Percentiles rank a stretch among this genome's conserved stretches.
Conservation (phyloP, 2,113 vertebrate species). For the Strix uralensis region DNA sequence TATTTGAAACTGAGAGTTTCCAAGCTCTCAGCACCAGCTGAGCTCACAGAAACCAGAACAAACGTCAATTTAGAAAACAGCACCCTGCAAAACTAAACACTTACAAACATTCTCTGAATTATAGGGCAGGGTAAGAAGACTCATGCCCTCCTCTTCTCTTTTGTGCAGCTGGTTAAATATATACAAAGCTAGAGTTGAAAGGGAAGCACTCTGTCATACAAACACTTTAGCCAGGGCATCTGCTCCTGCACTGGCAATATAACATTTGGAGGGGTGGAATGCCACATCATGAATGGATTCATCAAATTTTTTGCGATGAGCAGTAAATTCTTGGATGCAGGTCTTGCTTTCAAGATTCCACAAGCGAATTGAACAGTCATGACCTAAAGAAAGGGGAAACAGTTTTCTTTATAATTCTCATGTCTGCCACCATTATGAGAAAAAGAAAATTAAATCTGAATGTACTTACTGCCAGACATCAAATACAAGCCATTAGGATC, state of each 20-base stretch:
- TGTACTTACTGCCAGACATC: constrained; percentile 99
- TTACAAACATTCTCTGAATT: constrained; percentile 78
- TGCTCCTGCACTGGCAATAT: constrained; percentile 96
- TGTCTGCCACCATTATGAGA: background rate
- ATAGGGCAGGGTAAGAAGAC: constrained; percentile 58
- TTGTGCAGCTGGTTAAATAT: constrained; percentile 81
- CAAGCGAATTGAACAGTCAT: constrained; percentile 97
- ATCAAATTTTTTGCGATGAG: constrained; percentile 97
- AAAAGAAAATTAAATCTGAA: constrained; percentile 20
- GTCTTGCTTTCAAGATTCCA: constrained; percentile 99
- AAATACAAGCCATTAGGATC: constrained; percentile 98
- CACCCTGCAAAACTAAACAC: constrained; percentile 76
- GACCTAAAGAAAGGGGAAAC: constrained; percentile 78
- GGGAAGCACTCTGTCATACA: constrained; percentile 86
- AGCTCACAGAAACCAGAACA: constrained; percentile 79
- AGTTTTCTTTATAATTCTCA: constrained; percentile 2
- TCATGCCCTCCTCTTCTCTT: constrained; percentile 63
- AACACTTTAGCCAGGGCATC: constrained; percentile 99
- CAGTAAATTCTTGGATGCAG: constrained; percentile 98
- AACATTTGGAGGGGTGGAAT: constrained; percentile 97
- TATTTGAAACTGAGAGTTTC: constrained; percentile 75
- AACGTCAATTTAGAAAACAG: constrained; percentile 79
- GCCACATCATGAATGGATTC: constrained; percentile 98
- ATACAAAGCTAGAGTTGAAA: constrained; percentile 75
- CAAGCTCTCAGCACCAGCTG: constrained; percentile 77